These are phyloP conservation scores for Amblyornis subalaris DNA, from an alignment of 2,113 vertebrate genomes.

Conservation along the genomic window DNA sequence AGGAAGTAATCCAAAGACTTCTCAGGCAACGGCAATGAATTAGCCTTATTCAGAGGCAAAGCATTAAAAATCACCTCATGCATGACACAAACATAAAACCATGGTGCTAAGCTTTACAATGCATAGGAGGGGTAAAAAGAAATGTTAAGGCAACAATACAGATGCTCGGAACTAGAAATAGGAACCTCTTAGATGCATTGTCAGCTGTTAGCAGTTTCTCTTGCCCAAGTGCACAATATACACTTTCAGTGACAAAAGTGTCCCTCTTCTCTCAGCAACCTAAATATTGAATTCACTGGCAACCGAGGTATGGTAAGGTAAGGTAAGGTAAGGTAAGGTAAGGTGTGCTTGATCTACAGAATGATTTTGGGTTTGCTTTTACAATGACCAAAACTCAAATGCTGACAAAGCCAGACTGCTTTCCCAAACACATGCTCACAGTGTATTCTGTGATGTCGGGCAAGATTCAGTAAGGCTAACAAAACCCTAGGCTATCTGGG, in stretches of 20 bases:
- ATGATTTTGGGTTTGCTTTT: background rate
- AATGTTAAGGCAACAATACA: slow-evolving; percentile 3
- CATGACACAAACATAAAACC: background rate
- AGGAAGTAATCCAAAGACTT: slow-evolving; percentile 12
- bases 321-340: background rate
- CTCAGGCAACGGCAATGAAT: background rate
- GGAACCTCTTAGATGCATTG: background rate
- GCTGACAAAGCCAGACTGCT: background rate
- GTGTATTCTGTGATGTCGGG: background rate
- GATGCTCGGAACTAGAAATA: background rate
- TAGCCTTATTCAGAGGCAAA: slow-evolving; percentile 4
- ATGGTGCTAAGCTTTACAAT: background rate
- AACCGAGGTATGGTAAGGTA: background rate
- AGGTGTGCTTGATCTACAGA: background rate
- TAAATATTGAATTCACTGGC: background rate
- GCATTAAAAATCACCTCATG: background rate
- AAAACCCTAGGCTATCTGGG: background rate
- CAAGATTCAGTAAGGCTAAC: background rate
- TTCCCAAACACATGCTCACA: background rate
- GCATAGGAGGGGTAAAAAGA: background rate
- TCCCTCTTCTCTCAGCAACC: background rate
- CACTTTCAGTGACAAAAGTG: background rate
- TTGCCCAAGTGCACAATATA: background rate
- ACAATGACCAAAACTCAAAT: background rate
- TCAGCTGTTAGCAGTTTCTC: slow-evolving; percentile 11